Percentiles rank a stretch among this genome's conserved stretches.
Conservation (phyloP, 2,113 vertebrate species). For the Crypturellus undulatus region DNA sequence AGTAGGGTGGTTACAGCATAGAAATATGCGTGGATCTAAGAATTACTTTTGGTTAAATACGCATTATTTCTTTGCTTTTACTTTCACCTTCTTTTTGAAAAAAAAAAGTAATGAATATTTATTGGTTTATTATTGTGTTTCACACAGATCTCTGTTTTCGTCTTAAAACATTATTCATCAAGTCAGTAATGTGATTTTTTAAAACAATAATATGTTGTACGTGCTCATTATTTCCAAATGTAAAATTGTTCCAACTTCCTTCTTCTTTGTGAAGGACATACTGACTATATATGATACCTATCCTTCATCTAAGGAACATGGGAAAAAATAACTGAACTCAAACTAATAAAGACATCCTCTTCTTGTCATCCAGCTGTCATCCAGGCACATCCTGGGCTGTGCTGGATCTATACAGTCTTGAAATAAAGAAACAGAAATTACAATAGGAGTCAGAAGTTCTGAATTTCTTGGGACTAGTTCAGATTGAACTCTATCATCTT, state of each 20-base stretch:
- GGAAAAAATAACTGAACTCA: background rate
- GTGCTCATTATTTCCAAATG: background rate
- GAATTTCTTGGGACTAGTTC: background rate
- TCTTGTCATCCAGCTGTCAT: background rate
- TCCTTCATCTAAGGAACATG: background rate
- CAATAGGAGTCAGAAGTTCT: background rate
- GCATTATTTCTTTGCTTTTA: background rate
- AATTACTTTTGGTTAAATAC: background rate
- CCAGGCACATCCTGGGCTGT: background rate
- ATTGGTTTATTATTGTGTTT: background rate
- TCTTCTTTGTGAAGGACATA: background rate
- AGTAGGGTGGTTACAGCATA: background rate
- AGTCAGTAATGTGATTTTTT: background rate
- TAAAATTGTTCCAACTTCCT: background rate
- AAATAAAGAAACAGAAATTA: background rate
- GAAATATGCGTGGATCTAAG: background rate
- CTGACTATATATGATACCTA: rapidly evolving
- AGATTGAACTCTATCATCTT: background rate
- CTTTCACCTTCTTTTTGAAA: background rate
- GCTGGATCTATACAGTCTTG: background rate
- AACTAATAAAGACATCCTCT: background rate
- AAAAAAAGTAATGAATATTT: background rate
- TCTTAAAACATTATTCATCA: background rate
- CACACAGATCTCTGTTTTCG: background rate
- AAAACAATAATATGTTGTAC: background rate